These are phyloP conservation scores for Harpagoxenus sublaevis DNA, from an alignment of 2,888 invertebrate species.

Conservation along the genomic window DNA sequence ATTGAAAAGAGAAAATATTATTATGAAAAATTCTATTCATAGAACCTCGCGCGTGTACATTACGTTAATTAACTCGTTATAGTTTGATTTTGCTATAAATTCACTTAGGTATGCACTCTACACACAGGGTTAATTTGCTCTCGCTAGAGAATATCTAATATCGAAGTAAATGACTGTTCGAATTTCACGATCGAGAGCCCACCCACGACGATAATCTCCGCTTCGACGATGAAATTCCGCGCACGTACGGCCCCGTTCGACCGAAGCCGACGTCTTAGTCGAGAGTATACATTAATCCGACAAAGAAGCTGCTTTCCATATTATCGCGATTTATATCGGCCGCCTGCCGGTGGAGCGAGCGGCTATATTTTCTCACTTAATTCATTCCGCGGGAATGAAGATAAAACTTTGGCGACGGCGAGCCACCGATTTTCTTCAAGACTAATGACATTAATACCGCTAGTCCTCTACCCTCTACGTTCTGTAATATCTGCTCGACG, in stretches of 20 bases:
- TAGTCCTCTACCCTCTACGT: constrained; percentile 6
- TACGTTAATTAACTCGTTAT: background rate
- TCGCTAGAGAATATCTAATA: constrained; percentile 39
- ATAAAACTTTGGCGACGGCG: constrained; percentile 44
- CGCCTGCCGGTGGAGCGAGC: constrained; percentile 16
- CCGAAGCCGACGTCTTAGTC: constrained; percentile 43
- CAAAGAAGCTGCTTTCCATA: constrained; percentile 57
- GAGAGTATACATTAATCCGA: constrained; percentile 54
- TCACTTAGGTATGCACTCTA: constrained; percentile 10
- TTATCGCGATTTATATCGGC: constrained; percentile 54
- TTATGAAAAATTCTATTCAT: background rate
- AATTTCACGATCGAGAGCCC: constrained; percentile 51
- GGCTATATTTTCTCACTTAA: constrained; percentile 53
- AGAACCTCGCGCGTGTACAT: background rate
- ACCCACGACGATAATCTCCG: constrained; percentile 38
- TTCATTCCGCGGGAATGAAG: constrained; percentile 50
- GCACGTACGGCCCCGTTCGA: constrained; percentile 44
- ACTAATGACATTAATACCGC: constrained; percentile 54
- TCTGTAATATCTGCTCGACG: constrained; percentile 51
- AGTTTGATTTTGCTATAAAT: constrained; percentile 2
- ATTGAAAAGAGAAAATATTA: background rate
- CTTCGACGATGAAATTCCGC: constrained; percentile 44
- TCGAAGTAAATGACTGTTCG: constrained; percentile 47
- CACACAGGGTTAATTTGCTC: constrained; percentile 14
- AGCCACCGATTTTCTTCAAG: constrained; percentile 40